Evolutionary conservation across 2,797 vertebrate genomes (phyloP), one percentile per base, ranked within the genome.

Genomic region (Pampus argenteus): DNA sequence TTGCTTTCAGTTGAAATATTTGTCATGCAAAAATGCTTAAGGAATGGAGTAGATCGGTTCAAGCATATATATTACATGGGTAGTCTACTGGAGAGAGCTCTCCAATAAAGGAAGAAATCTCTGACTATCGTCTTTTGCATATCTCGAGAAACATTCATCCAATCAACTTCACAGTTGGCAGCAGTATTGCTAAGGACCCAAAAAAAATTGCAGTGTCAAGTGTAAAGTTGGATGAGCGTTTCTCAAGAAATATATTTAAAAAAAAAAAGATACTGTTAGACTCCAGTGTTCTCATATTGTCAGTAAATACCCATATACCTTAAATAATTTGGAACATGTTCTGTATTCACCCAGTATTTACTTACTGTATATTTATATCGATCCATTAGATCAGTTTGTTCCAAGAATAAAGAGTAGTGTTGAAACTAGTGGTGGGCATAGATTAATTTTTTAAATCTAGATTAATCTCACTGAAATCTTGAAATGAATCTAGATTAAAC

Each of bases 361-460:
- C n/a, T n/a, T n/a, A n/a, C n/a, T n/a, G n/a, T 11, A 23, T 13
- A 71, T 63, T 55, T 26, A 22, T 52, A n/a, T 60, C 3, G 61
- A 15, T n/a, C 31, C 25, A 26, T 4, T 17, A 25, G 6, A 9
- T 50, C 44, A 72, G 3, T 34, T 5, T 2, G 1, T 48, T 38
- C 18, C 14, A 28, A 23, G 13, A 62, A 17, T 56, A 55, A 20
- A 23, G 38, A 29, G 48, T 48, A 7, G 36, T 26, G 13, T 29
- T 44, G n/a, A n/a, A n/a, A n/a, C n/a, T n/a, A n/a, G n/a, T n/a
- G n/a, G n/a, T n/a, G n/a, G n/a, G n/a, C n/a, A n/a, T n/a, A n/a
- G n/a, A n/a, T n/a, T n/a, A n/a, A n/a, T n/a, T n/a, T n/a, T n/a
- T n/a, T n/a, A n/a, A n/a, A n/a, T n/a, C n/a, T n/a, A n/a, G n/a